Base-by-base conservation (phyloP, 2,797 vertebrate species). In the Parauchenoglanis ngamensis region DNA sequence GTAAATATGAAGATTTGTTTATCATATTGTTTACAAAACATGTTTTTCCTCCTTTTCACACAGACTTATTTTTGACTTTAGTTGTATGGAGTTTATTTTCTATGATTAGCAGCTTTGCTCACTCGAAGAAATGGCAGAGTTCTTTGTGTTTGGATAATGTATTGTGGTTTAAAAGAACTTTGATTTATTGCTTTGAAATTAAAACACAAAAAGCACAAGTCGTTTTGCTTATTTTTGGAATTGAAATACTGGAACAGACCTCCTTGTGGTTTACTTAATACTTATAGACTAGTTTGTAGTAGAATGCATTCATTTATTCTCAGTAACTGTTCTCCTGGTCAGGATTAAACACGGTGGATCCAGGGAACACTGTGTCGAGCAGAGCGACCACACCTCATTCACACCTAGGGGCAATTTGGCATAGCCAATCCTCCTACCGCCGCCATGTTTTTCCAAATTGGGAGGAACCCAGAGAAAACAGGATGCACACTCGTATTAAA, bases 131-230 rank as follows among this genome's bases (percentile, higher is more conserved):
- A 87, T 44, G 75, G 83, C 85, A 87, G 89, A 91, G 85, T 89
- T 91, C 68, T 90, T 91, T 91, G 88, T 91, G 89, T 91, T 91
- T 88, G 76, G 84, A 78, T 88, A 90, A 75, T 86, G 80, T 91
- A 88, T 86, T 86, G 90, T 91, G 90, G 85, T 91, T 89, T 80
- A 83, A 87, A 90, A 87, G 77, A 90, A 90, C 86, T 90, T 90
- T 91, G 90, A 85, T 90, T 91, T 91, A 88, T 89, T 90, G 90
- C 90, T 92, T 92, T 92, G 87, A 86, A 90, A 91, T 91, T 92
- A 91, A 92, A 91, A 90, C 59, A 44, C 52, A 17, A 86, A 88
- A 89, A 83, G 75, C 87, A 82, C 46, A 70, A 25, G 31, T 46
- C 12, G 56, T 52, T 59, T 86, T 67, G 46, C 52, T 31, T 68